Evolutionary conservation across 2,888 invertebrate species (phyloP).

Genomic region (Nymphalis polychloros): DNA sequence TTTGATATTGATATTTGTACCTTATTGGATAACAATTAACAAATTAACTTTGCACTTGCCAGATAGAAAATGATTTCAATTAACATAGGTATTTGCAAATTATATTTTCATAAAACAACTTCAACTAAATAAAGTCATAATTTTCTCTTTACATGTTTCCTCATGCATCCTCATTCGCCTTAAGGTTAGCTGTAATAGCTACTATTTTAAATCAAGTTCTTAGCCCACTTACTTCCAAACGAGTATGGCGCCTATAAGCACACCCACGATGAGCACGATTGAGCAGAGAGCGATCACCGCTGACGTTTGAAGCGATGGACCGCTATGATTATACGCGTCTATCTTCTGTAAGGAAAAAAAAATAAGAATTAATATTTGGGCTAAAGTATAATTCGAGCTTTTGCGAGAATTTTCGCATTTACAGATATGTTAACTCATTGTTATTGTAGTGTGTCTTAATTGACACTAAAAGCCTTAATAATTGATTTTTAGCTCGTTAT

Average conservation of each 20-base stretch:
- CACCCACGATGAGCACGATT: slow-evolving; percentile 87
- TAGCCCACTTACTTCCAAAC: slow-evolving; percentile 90
- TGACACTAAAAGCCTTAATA: no score
- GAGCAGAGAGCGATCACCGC: slow-evolving; percentile 92
- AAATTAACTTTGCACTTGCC: no score
- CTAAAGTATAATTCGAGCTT: no score
- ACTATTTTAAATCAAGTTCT: slow-evolving; percentile 19
- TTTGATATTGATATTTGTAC: no score
- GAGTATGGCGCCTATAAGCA: slow-evolving; percentile 89
- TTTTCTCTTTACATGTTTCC: slow-evolving; percentile 2
- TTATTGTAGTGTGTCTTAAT: no score
- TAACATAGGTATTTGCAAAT: not conserved
- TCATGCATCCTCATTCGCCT: slow-evolving; percentile 1
- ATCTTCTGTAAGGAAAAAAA: slow-evolving; percentile 86
- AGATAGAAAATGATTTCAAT: not conserved
- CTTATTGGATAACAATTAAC: no score
- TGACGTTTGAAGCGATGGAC: slow-evolving; percentile 91
- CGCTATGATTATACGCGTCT: slow-evolving; percentile 93
- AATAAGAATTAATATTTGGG: slow-evolving; percentile 22
- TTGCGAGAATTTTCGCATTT: no score
- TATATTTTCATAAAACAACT: not conserved
- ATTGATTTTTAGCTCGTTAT: no score
- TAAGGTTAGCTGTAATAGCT: slow-evolving; percentile 13
- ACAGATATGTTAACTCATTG: no score
- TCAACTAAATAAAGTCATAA: not conserved